Conservation (phyloP, 53 echinoderm and acorn worm species). For the Zoroaster sp. region DNA sequence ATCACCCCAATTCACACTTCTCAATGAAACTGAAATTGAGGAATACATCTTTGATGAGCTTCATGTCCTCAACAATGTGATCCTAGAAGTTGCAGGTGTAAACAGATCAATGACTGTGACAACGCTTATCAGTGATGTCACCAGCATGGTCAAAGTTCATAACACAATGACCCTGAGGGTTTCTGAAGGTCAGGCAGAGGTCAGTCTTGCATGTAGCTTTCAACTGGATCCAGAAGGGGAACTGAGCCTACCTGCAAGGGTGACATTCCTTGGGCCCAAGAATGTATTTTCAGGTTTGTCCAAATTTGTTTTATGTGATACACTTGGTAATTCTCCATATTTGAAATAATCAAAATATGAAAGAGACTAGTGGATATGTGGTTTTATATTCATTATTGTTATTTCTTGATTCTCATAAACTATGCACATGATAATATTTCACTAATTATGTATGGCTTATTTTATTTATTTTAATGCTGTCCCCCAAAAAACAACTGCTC, state of each 20-base stretch:
- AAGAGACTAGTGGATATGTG: no score
- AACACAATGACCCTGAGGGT: constrained; percentile 81
- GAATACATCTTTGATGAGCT: constrained; percentile 73
- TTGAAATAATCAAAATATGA: neutral
- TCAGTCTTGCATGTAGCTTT: constrained; percentile 74
- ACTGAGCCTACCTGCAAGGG: constrained; percentile 76
- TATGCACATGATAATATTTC: no score
- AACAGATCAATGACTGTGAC: constrained; percentile 42
- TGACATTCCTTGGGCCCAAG: constrained; percentile 75
- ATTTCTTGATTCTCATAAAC: no score
- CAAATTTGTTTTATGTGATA: no score
- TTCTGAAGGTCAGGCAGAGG: constrained; percentile 53
- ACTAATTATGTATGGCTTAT: no score
- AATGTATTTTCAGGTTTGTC: constrained; percentile 78
- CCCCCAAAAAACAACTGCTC: no score
- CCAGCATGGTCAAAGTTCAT: constrained; percentile 73
- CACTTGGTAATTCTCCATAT: no score
- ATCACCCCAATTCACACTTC: constrained; percentile 47
- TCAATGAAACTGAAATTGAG: constrained; percentile 68
- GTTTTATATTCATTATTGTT: no score
- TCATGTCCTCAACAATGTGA: constrained; percentile 65
- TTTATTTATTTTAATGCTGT: no score
- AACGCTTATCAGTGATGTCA: constrained; percentile 51
- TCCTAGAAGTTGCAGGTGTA: constrained; percentile 66
- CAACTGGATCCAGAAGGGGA: constrained; percentile 73